phyloP scores from a whole-genome alignment of 2,113 vertebrate genomes.

The Polypterus senegalus region DNA sequence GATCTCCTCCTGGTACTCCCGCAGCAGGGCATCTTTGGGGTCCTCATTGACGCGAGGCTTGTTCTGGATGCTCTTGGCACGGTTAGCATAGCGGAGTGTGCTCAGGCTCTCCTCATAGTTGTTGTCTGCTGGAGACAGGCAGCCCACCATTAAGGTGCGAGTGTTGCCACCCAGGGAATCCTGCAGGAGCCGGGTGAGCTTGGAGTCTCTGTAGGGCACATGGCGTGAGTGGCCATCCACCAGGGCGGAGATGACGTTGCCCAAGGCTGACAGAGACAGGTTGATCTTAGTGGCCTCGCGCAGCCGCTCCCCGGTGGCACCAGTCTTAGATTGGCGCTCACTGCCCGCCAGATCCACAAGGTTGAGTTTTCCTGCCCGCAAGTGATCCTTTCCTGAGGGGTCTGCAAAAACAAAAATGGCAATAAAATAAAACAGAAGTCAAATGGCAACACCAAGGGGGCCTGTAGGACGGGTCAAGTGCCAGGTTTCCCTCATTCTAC shows the following conservation, averaged over 20 bases:
- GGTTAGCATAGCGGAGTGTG: constrained; percentile 64
- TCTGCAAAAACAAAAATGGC: constrained; percentile 35
- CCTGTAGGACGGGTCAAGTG: no score
- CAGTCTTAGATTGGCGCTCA: constrained; percentile 77
- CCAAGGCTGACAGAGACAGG: constrained; percentile 73
- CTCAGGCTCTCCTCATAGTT: constrained; percentile 78
- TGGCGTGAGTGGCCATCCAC: constrained; percentile 67
- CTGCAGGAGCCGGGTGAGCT: constrained; percentile 77
- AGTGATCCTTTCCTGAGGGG: constrained; percentile 53
- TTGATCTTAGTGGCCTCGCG: constrained; percentile 84
- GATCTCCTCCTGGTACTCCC: constrained; percentile 80
- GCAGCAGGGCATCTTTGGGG: constrained; percentile 77
- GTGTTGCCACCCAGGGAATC: constrained; percentile 81
- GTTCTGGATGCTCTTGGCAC: constrained; percentile 78
- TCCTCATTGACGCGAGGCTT: constrained; percentile 71
- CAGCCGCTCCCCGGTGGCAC: constrained; percentile 65
- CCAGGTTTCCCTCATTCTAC: no score
- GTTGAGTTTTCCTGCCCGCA: constrained; percentile 73
- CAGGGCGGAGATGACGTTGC: constrained; percentile 77
- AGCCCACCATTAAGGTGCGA: constrained; percentile 77
- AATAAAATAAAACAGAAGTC: no score
- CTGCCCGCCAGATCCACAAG: constrained; percentile 81
- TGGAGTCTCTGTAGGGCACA: constrained; percentile 75
- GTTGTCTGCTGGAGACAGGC: constrained; percentile 69
- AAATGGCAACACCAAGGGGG: no score